Base-by-base conservation (phyloP, 2,113 vertebrate species). In the Talpa occidentalis region DNA sequence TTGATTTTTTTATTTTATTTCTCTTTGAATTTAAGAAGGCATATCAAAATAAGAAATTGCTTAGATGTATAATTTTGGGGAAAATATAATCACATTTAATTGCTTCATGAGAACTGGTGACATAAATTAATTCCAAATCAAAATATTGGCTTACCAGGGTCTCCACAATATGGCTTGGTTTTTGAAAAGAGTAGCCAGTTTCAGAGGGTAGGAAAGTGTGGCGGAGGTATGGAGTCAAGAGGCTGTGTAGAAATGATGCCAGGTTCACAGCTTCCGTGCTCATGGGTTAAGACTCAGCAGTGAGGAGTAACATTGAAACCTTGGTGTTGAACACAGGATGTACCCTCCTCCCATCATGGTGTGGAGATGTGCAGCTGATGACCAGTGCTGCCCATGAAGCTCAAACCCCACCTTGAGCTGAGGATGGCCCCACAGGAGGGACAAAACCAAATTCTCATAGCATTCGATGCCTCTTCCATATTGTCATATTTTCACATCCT, bases 1-100 rank as follows among this genome's bases (percentile, higher is more conserved):
- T 94, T 88, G 1, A 62, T 15, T 79, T 82, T 73, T n/a, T n/a
- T 54, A 3, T 87, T 93, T 77, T 54, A 3, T 87, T 93, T 77
- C 32, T 72, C 10, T 79, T 94, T 88, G 1, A 62, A 19, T 79
- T 82, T 73, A 86, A 30, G 70, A 76, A 85, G 24, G 0, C 32
- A 69, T 49, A 76, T 62, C 52, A 67, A 73, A 93, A 70, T 30
- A 62, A 5, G 30, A 49, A n/a, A 37, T 49, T 62, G 4, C 37
- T 78, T 44, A 52, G 78, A 21, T 44, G 19, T 15, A 9, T 89
- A 30, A 3, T 82, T 80, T 86, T 1, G n/a, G 11, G 17, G 47
- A 1, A 74, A 78, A 35, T 8, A 69, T 24, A 1, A 40, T 64
- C 4, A 22, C 52, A 62, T 90, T 72, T 91, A 40, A 32, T 67